Evolutionary conservation across 1,140 invertebrate genomes (phyloP), one percentile per base, ranked within the genome.

Genomic region (Drosophila punjabiensis): DNA sequence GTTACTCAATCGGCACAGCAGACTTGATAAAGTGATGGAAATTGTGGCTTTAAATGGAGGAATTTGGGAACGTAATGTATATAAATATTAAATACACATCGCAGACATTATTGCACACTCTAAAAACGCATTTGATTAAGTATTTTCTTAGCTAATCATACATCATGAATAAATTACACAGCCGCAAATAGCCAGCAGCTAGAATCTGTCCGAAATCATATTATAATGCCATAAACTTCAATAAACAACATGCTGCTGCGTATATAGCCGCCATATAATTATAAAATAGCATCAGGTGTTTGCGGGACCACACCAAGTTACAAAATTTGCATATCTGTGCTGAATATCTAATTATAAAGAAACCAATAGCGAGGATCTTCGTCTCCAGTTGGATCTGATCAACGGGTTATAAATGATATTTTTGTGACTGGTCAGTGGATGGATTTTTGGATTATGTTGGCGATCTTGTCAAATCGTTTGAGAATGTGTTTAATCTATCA

Each of bases 191-290:
- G 76, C 48, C 83, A 65, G 81, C 71, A 84, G 81, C 81, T 56
- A 81, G 55, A 81, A 79, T 68, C 56, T 68, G 53, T 56, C 66
- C 10, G 55, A 74, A 69, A 73, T 66, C 65, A 53, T 89, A 81
- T 88, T 66, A 79, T 73, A 84, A 71, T 61, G 65, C 59, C 69
- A 89, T 89, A 81, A 76, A 61, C 35, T 45, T 79, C 33, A 64
- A 66, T 58, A 65, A 73, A 61, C 53, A 69, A 70, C 50, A 48
- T 58, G 30, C 65, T 63, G 35, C 68, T 63, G 62, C 30, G 61
- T 61, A 79, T 89, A 75, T 76, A 48, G 65, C 65, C 28, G 56
- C 68, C 28, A 71, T 89, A 84, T 89, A 85, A 89, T 88, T 87
- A 89, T 65, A 79, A 63, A 81, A 81, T 76, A 71, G 62, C 50